Conservation (phyloP, 2,113 vertebrate genomes). For the Emydura subglobosa region DNA sequence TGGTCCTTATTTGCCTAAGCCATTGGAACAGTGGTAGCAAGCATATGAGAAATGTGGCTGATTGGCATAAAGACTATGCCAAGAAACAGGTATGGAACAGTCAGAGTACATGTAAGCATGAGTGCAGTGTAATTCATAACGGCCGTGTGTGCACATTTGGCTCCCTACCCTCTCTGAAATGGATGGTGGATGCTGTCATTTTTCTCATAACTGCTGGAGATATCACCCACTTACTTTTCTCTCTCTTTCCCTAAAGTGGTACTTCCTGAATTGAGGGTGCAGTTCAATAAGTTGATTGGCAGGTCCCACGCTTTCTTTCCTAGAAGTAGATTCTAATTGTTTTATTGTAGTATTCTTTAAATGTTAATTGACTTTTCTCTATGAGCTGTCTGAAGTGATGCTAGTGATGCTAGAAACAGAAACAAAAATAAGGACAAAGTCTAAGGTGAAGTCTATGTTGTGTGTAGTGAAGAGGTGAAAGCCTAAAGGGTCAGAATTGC, state of each 20-base stretch:
- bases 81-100: not conserved
- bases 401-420: not conserved
- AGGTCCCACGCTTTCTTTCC: not conserved
- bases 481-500: not conserved
- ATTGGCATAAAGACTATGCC: not conserved
- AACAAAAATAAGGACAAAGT: accelerated
- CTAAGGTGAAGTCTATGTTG: not conserved
- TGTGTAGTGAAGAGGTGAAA: not conserved
- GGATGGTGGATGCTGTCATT: not conserved
- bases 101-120: not conserved
- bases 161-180: not conserved
- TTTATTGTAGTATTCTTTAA: not conserved
- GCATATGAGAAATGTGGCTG: not conserved
- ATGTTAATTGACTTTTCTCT: not conserved
- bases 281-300: not conserved
- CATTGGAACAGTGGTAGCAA: not conserved
- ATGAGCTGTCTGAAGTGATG: not conserved
- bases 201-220: not conserved
- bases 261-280: not conserved
- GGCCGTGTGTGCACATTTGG: not conserved
- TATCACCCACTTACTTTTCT: not conserved
- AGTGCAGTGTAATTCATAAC: not conserved
- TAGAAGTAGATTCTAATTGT: not conserved
- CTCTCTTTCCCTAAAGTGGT: not conserved
- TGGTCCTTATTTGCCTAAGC: slow-evolving; percentile 11